Evolutionary conservation across 2,113 vertebrate genomes (phyloP), one percentile per base, ranked within the genome.

Genomic region (Dipodomys ordii): DNA sequence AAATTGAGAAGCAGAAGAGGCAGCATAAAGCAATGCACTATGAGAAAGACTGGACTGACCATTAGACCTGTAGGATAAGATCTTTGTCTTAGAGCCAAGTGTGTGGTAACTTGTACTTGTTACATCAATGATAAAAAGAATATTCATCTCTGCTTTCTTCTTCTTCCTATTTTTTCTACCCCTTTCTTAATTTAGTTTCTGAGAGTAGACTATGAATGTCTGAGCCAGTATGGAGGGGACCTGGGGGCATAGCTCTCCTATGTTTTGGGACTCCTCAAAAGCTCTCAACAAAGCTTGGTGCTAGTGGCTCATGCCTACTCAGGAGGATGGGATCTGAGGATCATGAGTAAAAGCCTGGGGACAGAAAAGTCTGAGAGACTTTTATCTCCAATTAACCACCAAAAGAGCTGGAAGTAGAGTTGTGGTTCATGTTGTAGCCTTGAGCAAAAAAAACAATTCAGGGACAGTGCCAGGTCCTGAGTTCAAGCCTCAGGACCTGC

Each of bases 151-250:
- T 19, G 28, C 11, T 62, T 27, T 20, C 32, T 53, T 20, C 35
- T 65, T 81, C 77, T 28, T 2, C 0, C 30, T 74, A 12, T 22
- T 65, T 30, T 20, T 62, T 78, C 79, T 65, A 2, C 81, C 35
- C 62, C 65, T 71, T 74, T 67, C 83, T 15, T 27, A 20, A 8
- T 79, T 72, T 95, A 91, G 28, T 20, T 93, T 91, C 77, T 9
- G 2, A 28, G 46, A 20, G 65, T 89, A 64, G 62, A 39, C 39
- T 90, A 77, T 72, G 69, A 79, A 91, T 93, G 73, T n/a, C 30
- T 57, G 83, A 84, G 32, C 2, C 22, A 49, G 49, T 6, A 28
- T 67, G 39, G 23, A 81, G 25, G n/a, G 78, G 16, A 65, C 46
- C 80, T n/a, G 78, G 60, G 60, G 19, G 4, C 71, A 64, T 35